Evolutionary conservation across 2,888 invertebrate species (phyloP).

Genomic region (Caenorhabditis afra): DNA sequence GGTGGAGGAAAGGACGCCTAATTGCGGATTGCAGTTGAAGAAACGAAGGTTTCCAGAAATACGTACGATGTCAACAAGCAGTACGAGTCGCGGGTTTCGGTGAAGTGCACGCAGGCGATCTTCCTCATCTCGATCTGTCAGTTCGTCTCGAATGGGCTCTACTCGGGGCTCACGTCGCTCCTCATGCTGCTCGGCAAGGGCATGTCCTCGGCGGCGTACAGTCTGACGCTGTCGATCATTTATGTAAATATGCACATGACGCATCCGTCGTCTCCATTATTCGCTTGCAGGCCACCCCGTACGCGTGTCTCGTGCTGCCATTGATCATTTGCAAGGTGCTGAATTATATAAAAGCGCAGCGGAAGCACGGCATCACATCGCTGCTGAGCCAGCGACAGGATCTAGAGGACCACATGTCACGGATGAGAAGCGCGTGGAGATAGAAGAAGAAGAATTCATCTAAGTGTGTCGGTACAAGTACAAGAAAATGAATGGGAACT

Average conservation of each 20-base stretch:
- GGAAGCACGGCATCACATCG: constrained; percentile 13
- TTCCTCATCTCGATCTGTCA: constrained; percentile 26
- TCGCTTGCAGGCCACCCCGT: constrained; percentile 30
- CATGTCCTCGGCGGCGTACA: constrained; percentile 17
- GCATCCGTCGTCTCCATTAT: no score
- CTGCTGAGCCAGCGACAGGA: constrained; percentile 10
- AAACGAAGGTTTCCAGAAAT: constrained; percentile 5
- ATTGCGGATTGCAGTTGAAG: no score
- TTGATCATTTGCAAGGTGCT: constrained; percentile 20
- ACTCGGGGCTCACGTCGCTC: constrained; percentile 12
- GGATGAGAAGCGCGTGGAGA: constrained; percentile 26
- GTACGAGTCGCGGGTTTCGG: constrained; percentile 16
- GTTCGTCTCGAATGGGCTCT: constrained; percentile 9
- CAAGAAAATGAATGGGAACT: constrained; percentile 3
- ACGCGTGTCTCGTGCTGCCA: constrained; percentile 29
- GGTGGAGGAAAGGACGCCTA: no score
- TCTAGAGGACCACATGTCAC: constrained; percentile 12
- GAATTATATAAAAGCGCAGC: constrained; percentile 26
- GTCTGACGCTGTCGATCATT: constrained; percentile 22
- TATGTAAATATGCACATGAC: constrained; percentile 24
- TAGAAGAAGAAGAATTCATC: constrained; percentile 19
- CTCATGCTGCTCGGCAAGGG: constrained; percentile 13
- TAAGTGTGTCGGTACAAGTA: neutral
- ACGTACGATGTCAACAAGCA: constrained; percentile 12
- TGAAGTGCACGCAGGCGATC: constrained; percentile 31